Base-by-base conservation (phyloP, 1,140 invertebrate genomes). In the Littorina saxatilis region DNA sequence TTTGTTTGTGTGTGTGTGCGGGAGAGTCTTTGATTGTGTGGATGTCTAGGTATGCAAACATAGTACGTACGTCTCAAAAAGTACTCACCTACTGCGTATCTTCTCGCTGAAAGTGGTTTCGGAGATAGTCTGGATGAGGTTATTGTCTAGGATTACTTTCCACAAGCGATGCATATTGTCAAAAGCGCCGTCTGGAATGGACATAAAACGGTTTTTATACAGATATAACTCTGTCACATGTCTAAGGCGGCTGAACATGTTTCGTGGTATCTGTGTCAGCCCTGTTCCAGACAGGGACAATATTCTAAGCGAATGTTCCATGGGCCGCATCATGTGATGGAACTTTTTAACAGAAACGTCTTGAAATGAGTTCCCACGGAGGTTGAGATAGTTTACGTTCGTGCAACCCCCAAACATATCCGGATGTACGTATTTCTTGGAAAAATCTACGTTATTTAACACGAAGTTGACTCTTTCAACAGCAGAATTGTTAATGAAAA, bases 111-210 rank as follows among this genome's bases (percentile, higher is more conserved):
- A 68, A 17, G 66, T 68, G 5, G 9, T 13, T 39, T 68, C 35
- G 5, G 66, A 68, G 66, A 68, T 68, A 20, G 66, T 68, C 7
- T 32, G 37, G 66, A 68, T 68, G 66, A 15, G 39, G 35, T 68
- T 68, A 35, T 39, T n/a, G 66, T 68, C 66, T 0, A 68, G 32
- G 5, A 17, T 29, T 35, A 68, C 32, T 5, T 39, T 5, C 29
- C 0, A 9, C 35, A 68, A 35, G 39, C 66, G 66, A 4, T 17
- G 32, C 23, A 68, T 32, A 20, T 5, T 20, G 66, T 68, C 66
- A 68, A 68, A 68, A 5, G 35, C 66, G 35, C 66, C 66, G 35
- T 68, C 66, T 39, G 66, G 66, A 23, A 68, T 39, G 27, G 35
- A 9, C 13, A 32, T 11, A 23, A 68, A 39, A 39, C 13, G 17